A percentile compares a stretch with the other conserved stretches of the same genome.
These are phyloP conservation scores for Gila robusta DNA, from an alignment of 2,797 vertebrate genomes.

Conservation along the genomic window DNA sequence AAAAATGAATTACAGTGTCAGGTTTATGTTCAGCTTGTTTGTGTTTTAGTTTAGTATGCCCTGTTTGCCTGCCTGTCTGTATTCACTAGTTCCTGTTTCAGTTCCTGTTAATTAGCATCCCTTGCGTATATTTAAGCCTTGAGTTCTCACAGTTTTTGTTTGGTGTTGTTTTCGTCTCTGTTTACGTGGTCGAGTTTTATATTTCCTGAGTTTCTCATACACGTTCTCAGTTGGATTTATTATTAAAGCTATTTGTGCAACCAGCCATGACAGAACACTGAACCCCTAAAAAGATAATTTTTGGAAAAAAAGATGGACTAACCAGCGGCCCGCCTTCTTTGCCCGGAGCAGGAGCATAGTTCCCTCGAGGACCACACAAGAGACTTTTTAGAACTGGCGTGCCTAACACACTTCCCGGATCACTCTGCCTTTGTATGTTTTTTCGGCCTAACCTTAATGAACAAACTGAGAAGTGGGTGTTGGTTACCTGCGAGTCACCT, in stretches of 20 bases:
- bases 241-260: background rate
- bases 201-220: background rate
- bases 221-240: background rate
- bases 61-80: too few species aligned
- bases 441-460: too few species aligned
- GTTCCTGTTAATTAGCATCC: too few species aligned
- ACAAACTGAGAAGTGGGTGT: background rate
- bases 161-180: background rate
- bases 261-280: background rate
- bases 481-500: background rate
- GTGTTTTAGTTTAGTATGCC: background rate
- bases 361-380: background rate
- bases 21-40: too few species aligned
- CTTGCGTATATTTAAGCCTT: background rate
- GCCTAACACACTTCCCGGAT: background rate
- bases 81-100: background rate
- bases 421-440: too few species aligned
- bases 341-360: background rate
- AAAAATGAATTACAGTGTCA: too few species aligned
- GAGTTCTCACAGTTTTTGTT: background rate
- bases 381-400: background rate
- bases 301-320: background rate
- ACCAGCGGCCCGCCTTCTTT: background rate
- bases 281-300: background rate
- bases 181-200: background rate